Base-by-base conservation (phyloP, 2,113 vertebrate species). In the Piaya cayana region DNA sequence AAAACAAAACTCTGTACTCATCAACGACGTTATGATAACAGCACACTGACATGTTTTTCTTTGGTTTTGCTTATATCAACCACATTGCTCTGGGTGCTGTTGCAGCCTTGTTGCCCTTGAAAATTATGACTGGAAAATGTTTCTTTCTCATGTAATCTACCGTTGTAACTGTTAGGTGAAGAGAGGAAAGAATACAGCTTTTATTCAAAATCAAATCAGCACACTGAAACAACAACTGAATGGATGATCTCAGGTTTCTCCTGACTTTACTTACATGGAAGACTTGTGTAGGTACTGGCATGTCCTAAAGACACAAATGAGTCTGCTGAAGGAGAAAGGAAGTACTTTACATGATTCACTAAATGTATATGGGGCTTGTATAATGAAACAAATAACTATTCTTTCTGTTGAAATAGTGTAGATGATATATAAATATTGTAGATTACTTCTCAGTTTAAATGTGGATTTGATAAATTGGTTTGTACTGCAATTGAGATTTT, bases 221-320 rank as follows among this genome's bases (percentile, higher is more conserved):
- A 64, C 65, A 12, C 9, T 68, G 37, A 86, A 85, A 67, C 19
- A 69, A 56, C 36, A 37, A 49, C 10, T 8, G n/a, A 62, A 65
- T n/a, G 7, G 27, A 50, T 62, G 16, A 60, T 39, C 23, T 26
- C 47, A 52, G 12, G 8, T 43, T 68, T 86, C 22, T 68, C 8
- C 29, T 37, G 22, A 9, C 6, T 88, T 85, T 78, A 43, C 32
- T 76, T 82, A n/a, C 7, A 20, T 43, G 50, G 15, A 72, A 59
- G 55, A 16, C 11, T 62, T 69, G 27, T 45, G 10, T 42, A 82
- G 37, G 23, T 65, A 67, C 30, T 64, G 17, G 67, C n/a, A 30
- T 37, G 6, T 49, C 1, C 0, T 30, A 62, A 10, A 77, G 3
- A 55, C 17, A 82, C 23, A 42, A 55, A 6, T n/a, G 14, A 4